Base-by-base conservation (phyloP, 2,113 vertebrate species). In the Dicrurus megarhynchus region DNA sequence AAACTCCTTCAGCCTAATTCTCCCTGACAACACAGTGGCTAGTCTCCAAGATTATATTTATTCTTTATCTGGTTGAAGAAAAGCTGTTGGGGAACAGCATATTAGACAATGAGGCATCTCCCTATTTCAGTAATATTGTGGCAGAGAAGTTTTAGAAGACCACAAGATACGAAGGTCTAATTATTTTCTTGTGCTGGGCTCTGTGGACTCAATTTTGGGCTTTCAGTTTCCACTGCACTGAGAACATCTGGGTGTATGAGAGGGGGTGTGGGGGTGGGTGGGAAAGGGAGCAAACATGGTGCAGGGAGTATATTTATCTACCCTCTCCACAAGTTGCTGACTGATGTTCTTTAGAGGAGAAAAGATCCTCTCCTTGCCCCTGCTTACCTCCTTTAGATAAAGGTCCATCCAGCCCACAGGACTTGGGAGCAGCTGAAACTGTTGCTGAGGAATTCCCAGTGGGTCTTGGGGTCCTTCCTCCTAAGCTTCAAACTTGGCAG, bases 1-100 rank as follows among this genome's bases (percentile, higher is more conserved):
- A 50, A 63, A 64, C 24, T 81, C 74, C 42, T 87, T 70, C 77
- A 78, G 52, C 18, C 30, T 84, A 89, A 83, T 89, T 84, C 39
- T 55, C 33, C 52, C 27, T 87, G 84, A 57, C 52, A 93, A 82
- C 60, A 55, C 20, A 33, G 47, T n/a, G 52, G 21, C 39, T 32
- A 52, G 26, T 52, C 47, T 59, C 47, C 81, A 84, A 44, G 60
- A 71, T 27, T 37, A 5, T 39, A 69, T 55, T 59, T 73, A 46
- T 30, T 80, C 68, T 89, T 71, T 50, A 75, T 67, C 52, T 87
- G 46, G 42, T 28, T 65, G 69, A 91, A 84, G 60, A 67, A 53
- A 46, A 81, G 16, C 13, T 33, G 32, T 70, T 67, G 55, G 35
- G 44, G 30, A 78, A 59, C 1, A 6, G 35, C 9, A 2, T 33